Evolutionary conservation across 2,797 vertebrate genomes (phyloP), one percentile per base, ranked within the genome.

Genomic region (Falco berigora): DNA sequence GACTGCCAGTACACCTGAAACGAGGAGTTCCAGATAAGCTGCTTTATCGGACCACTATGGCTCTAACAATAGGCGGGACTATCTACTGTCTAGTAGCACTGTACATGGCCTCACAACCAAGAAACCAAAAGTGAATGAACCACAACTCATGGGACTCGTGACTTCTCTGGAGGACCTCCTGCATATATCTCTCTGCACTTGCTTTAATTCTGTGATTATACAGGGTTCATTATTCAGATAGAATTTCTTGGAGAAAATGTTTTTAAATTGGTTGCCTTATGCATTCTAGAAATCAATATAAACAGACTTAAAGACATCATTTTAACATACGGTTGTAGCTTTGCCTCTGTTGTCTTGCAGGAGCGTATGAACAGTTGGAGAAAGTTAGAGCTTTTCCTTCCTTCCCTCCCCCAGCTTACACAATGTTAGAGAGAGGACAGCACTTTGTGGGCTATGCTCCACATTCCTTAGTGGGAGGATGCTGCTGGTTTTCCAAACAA

Each of bases 31-130:
- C 99, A 1, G 99, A 99, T 97, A 98, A 95, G 89, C 98, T 99
- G 77, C 98, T 99, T 59, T 99, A 99, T 98, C 98, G 99, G 97
- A 99, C 99, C 98, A 99, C 99, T 47, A 99, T 99, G 99, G 99
- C 99, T 47, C 98, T 99, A 88, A 99, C 99, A 2, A 40, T 99
- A 56, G 99, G 99, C 42, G 99, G 99, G 82, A 98, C 98, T 85
- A 96, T 99, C 94, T 99, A 99, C 97, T 99, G 99, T 92, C 96
- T 99, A 82, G 88, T 99, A 72, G 99, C 99, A 8, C 98, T 99
- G 69, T 99, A 99, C 98, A 98, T 99, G 82, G 99, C 99, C 36
- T 97, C 99, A 34, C 98, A 98, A 98, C 99, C 95, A 96, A 87
- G 88, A 99, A 98, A 55, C 97, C 91, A 97, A 46, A 97, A 97